Conservation (phyloP, 2,797 vertebrate genomes). For the Neosalanx taihuensis region DNA sequence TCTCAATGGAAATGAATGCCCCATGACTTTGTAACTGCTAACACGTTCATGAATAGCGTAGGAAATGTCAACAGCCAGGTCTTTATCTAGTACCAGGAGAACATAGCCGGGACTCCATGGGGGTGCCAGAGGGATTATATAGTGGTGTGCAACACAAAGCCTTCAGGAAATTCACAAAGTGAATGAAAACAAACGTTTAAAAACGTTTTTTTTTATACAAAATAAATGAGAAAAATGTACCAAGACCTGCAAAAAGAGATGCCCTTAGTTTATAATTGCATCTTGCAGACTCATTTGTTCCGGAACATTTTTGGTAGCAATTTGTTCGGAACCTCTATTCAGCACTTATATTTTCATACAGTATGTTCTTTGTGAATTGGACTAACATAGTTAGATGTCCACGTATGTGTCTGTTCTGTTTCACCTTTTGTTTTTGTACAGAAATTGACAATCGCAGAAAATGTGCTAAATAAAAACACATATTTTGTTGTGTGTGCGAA, state of each 20-base stretch:
- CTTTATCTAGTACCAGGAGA: background rate
- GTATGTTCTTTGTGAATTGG: conserved; percentile 15
- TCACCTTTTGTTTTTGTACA: conserved; percentile 77
- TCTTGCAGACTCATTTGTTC: conserved; percentile 58
- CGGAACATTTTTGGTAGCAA: conserved; percentile 72
- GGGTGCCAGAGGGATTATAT: conserved; percentile 12
- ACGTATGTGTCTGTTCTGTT: conserved; percentile 74
- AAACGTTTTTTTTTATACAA: conserved; percentile 50
- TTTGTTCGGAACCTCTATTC: conserved; percentile 53
- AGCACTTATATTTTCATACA: conserved; percentile 76
- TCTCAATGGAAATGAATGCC: background rate
- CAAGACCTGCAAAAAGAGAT: conserved; percentile 4
- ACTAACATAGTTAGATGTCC: conserved; percentile 57
- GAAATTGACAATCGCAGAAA: conserved; percentile 85
- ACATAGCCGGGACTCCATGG: background rate
- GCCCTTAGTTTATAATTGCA: conserved; percentile 15
- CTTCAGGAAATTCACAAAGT: conserved; percentile 15
- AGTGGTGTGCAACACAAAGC: conserved; percentile 25
- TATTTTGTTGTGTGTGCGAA: conserved; percentile 48
- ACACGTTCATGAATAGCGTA: background rate
- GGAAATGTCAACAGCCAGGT: background rate
- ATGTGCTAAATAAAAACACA: conserved; percentile 85
- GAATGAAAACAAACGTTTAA: conserved; percentile 4
- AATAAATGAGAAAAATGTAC: conserved; percentile 8
- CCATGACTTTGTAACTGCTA: background rate